These are phyloP conservation scores for Parascotia fuliginaria DNA, from an alignment of 2,888 invertebrate species.

Conservation along the genomic window DNA sequence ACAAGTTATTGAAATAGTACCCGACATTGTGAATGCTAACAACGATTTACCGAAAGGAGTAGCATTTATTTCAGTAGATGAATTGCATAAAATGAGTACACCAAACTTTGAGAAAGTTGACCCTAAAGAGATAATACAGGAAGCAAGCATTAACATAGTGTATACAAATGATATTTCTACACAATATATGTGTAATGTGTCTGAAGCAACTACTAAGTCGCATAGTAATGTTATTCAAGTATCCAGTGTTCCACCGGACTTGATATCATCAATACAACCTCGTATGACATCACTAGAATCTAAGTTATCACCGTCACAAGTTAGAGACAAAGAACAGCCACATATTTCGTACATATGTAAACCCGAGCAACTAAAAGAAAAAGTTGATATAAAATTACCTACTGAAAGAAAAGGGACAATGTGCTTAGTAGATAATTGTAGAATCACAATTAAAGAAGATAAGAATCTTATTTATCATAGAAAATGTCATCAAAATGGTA, in stretches of 20 bases:
- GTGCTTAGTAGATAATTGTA: conserved; percentile 85
- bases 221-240: conserved; percentile 68
- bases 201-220: conserved; percentile 55
- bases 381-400: conserved; percentile 31
- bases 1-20: conserved; percentile 78
- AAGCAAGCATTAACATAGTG: conserved; percentile 81
- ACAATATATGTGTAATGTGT: conserved; percentile 66
- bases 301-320: conserved; percentile 46
- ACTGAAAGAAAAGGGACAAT: conserved; percentile 54
- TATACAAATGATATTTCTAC: conserved; percentile 74
- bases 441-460: conserved; percentile 83
- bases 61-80: conserved; percentile 77
- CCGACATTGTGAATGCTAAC: conserved; percentile 63
- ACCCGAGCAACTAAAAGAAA: conserved; percentile 46
- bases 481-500: conserved; percentile 85
- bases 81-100: conserved; percentile 77
- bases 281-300: conserved; percentile 41
- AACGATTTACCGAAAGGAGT: conserved; percentile 74
- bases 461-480: conserved; percentile 88
- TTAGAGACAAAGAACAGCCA: conserved; percentile 38
- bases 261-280: conserved; percentile 75
- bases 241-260: conserved; percentile 72
- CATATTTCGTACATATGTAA: conserved; percentile 49
- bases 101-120: conserved; percentile 80
- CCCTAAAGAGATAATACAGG: conserved; percentile 79